Evolutionary conservation across 2,113 vertebrate genomes (phyloP).

Genomic region (Odobenus rosmarus): DNA sequence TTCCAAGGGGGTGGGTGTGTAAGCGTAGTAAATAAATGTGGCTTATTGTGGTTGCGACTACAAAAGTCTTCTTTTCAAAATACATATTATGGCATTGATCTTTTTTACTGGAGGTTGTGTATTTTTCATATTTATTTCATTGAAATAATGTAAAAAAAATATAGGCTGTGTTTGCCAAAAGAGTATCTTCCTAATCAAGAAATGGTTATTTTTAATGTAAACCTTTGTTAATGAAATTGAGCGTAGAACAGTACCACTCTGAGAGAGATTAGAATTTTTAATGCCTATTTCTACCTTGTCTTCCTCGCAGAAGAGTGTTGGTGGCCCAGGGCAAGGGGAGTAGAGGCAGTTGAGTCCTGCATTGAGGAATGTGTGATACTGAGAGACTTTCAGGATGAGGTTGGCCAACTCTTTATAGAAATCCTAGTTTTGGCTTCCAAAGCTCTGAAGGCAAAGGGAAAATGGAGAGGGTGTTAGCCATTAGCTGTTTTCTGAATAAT

Average conservation of each 20-base stretch:
- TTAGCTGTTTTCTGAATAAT: neutral
- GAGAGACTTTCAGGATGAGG: neutral
- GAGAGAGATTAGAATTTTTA: neutral
- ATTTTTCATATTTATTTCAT: neutral
- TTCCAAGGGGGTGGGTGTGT: neutral
- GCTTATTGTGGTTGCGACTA: neutral
- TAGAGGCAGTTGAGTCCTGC: neutral
- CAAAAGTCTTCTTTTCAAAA: neutral
- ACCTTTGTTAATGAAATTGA: neutral
- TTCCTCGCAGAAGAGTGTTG: neutral
- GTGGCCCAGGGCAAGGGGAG: neutral
- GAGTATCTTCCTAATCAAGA: neutral
- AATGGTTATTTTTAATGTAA: neutral
- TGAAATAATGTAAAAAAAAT: neutral
- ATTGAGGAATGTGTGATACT: neutral
- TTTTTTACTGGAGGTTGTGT: neutral
- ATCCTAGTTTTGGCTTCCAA: neutral
- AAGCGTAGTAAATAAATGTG: neutral
- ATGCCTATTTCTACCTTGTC: neutral
- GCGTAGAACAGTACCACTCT: neutral
- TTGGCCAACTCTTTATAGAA: neutral
- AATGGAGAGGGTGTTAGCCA: neutral
- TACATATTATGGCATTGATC: neutral
- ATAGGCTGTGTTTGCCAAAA: neutral
- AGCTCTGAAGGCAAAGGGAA: neutral